phyloP scores from a whole-genome alignment of 2,113 vertebrate species.

The Dromaius novaehollandiae region DNA sequence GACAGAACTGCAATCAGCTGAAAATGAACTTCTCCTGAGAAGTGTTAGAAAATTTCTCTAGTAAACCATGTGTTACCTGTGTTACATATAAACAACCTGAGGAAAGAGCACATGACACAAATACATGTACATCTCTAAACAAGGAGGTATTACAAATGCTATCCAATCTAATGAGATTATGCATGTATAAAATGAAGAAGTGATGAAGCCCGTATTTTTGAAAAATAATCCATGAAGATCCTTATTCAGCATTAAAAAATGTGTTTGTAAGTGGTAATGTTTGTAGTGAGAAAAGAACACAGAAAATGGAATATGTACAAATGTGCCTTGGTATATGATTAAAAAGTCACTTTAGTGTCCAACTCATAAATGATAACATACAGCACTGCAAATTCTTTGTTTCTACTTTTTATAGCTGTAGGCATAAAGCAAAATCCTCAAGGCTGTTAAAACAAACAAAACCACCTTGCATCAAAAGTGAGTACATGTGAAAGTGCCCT shows the following conservation, averaged over 20 bases:
- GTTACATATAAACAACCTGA: background rate
- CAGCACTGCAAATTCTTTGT: background rate
- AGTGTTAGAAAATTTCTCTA: background rate
- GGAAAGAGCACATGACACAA: background rate
- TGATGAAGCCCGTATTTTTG: background rate
- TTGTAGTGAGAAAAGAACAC: background rate
- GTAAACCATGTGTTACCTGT: background rate
- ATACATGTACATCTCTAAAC: background rate
- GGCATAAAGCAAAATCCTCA: background rate
- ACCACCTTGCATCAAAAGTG: background rate
- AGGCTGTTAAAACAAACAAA: background rate
- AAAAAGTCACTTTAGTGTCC: background rate
- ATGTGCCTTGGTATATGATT: background rate
- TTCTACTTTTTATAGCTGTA: background rate
- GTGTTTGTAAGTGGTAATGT: background rate
- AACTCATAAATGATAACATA: background rate
- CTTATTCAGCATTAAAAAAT: background rate
- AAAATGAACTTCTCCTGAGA: background rate
- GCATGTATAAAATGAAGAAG: background rate
- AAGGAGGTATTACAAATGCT: rapidly evolving
- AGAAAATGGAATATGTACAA: background rate
- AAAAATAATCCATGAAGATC: background rate
- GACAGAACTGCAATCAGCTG: background rate
- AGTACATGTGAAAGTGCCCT: background rate
- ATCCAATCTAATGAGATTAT: background rate